These are phyloP conservation scores for Muscicapa adusta DNA, from an alignment of 2,113 vertebrate genomes.

Conservation along the genomic window DNA sequence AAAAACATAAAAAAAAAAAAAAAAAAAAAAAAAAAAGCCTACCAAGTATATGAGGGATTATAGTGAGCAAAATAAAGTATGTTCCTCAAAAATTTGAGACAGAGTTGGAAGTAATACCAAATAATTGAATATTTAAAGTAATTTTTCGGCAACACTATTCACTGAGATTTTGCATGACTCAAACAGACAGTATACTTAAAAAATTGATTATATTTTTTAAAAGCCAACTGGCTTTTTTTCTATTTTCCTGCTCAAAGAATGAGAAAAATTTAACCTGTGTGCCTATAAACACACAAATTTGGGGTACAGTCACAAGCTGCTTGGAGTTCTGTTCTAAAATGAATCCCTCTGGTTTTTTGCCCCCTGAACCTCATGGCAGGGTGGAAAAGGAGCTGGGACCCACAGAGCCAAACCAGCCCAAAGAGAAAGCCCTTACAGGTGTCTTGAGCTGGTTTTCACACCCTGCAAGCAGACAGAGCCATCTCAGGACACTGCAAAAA, in stretches of 20 bases:
- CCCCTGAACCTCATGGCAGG: not conserved
- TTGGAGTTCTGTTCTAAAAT: not conserved
- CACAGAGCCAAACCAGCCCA: not conserved
- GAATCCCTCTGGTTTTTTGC: not conserved
- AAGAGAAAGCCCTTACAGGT: not conserved
- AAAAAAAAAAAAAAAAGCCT: too few relatives aligned
- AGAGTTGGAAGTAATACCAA: not conserved
- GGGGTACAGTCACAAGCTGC: not conserved
- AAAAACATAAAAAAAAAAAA: too few relatives aligned
- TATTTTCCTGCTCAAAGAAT: constrained; percentile 27
- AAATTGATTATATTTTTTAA: constrained; percentile 25
- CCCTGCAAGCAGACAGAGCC: too few relatives aligned
- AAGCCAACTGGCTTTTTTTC: constrained; percentile 31
- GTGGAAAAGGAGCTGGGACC: not conserved
- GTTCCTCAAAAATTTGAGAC: not conserved
- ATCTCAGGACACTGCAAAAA: too few relatives aligned
- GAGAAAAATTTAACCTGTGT: constrained; percentile 16
- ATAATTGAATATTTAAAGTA: not conserved
- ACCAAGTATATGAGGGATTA: not conserved
- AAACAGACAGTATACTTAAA: not conserved
- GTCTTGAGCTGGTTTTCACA: too few relatives aligned
- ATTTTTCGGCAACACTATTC: not conserved
- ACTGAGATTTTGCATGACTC: constrained; percentile 20
- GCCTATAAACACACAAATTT: not conserved
- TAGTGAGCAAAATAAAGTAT: not conserved